phyloP scores from a whole-genome alignment of 35 echinoderm and acorn worm species.

The Amphiura filiformis region DNA sequence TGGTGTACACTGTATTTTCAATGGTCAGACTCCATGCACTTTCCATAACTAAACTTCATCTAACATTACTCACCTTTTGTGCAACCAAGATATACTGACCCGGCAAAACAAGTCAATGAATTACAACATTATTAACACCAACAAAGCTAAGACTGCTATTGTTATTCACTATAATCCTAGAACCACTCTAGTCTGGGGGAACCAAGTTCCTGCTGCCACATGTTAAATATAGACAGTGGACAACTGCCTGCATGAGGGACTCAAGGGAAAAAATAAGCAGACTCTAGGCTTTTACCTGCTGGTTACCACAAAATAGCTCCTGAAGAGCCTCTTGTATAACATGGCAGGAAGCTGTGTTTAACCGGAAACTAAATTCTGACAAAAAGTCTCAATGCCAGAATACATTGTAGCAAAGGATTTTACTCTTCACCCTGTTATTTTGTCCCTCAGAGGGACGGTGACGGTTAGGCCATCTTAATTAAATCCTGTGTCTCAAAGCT shows the following conservation, averaged over 20 bases:
- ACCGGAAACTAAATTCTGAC: not conserved
- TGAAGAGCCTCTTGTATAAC: not conserved
- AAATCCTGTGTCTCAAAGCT: too few relatives aligned
- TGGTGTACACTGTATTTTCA: not conserved
- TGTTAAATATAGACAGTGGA: not conserved
- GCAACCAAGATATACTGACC: not conserved
- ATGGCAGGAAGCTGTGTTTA: not conserved
- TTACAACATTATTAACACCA: not conserved
- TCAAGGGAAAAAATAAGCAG: too few relatives aligned
- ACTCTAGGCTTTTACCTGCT: too few relatives aligned
- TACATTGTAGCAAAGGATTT: not conserved
- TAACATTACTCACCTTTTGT: too few relatives aligned
- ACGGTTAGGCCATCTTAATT: too few relatives aligned
- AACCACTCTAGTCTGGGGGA: not conserved
- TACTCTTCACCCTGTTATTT: not conserved
- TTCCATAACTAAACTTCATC: too few relatives aligned
- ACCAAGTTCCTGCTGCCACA: not conserved
- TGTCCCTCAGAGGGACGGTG: too few relatives aligned
- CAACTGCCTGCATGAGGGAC: not conserved
- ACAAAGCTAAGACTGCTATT: not conserved
- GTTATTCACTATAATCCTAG: not conserved
- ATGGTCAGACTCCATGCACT: not conserved
- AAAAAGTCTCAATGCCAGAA: not conserved
- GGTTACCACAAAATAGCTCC: too few relatives aligned
- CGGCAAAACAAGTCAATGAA: not conserved